phyloP scores from a whole-genome alignment of 2,888 invertebrate genomes.

The Amiota mariae region DNA sequence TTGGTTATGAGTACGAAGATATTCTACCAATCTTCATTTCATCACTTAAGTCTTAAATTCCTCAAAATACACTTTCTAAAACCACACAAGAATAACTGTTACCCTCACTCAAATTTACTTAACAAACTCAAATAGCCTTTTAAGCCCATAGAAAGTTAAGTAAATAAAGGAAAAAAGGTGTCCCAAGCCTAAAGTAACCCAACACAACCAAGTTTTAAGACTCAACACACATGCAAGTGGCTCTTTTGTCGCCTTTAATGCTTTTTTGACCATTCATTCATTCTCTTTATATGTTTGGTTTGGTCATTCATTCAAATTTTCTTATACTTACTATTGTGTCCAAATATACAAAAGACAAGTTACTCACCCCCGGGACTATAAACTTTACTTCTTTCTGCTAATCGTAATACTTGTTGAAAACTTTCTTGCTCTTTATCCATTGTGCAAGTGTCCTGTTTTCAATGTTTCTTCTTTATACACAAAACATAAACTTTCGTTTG shows the following conservation, averaged over 20 bases:
- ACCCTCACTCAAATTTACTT: neutral
- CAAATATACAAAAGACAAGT: conserved; percentile 15
- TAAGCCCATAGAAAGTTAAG: conserved; percentile 7
- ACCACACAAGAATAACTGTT: neutral
- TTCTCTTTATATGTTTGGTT: conserved; percentile 21
- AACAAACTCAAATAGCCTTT: conserved; percentile 8
- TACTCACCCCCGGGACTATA: no score
- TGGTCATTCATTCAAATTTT: conserved; percentile 54
- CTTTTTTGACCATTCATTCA: conserved; percentile 59
- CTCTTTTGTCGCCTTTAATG: conserved; percentile 68
- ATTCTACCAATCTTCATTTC: neutral
- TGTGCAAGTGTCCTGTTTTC: conserved; percentile 22
- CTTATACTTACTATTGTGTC: conserved; percentile 10
- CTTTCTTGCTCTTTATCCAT: conserved; percentile 23
- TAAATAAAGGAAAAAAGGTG: conserved; percentile 16
- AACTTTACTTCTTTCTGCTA: conserved; percentile 37
- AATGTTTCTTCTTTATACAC: conserved; percentile 56
- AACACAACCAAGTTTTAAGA: conserved; percentile 25
- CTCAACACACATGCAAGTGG: conserved; percentile 49
- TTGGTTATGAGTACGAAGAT: neutral
- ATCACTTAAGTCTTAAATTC: neutral
- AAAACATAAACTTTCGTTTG: conserved; percentile 33
- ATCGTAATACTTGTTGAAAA: conserved; percentile 53
- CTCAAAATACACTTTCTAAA: conserved; percentile 9
- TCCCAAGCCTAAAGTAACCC: neutral